A percentile compares a stretch with the other conserved stretches of the same genome.
These are phyloP conservation scores for Darevskia nairensis DNA, from an alignment of 2,797 vertebrate genomes.

Conservation along the genomic window DNA sequence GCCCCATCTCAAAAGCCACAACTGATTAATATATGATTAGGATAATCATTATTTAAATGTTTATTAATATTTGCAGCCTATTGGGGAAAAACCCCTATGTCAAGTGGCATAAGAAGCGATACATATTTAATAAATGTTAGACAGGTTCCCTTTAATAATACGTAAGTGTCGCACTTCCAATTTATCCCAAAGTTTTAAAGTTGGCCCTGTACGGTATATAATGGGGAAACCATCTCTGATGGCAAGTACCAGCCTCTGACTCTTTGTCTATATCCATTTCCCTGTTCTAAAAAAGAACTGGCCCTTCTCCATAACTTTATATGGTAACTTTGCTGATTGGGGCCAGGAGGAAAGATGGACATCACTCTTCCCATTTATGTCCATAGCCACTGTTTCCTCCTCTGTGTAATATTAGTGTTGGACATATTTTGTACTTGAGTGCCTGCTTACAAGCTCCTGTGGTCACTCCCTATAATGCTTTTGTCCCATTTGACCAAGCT, in stretches of 20 bases:
- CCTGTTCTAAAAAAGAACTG: background rate
- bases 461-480: background rate
- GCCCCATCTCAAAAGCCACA: no score
- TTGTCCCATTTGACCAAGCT: background rate
- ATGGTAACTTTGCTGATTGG: background rate
- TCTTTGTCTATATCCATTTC: background rate
- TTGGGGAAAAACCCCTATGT: background rate
- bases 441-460: background rate
- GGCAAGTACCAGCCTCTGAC: background rate
- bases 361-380: background rate
- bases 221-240: background rate
- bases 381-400: background rate
- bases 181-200: background rate
- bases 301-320: background rate
- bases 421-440: background rate
- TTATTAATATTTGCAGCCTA: no score
- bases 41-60: background rate
- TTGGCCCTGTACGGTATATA: background rate
- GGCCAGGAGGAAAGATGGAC: background rate
- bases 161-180: background rate
- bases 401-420: background rate
- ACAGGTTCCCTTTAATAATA: background rate
- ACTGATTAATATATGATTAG: background rate
- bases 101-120: background rate
- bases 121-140: background rate